Evolutionary conservation across 2,797 vertebrate species (phyloP).

Genomic region (Lepus townsendii): DNA sequence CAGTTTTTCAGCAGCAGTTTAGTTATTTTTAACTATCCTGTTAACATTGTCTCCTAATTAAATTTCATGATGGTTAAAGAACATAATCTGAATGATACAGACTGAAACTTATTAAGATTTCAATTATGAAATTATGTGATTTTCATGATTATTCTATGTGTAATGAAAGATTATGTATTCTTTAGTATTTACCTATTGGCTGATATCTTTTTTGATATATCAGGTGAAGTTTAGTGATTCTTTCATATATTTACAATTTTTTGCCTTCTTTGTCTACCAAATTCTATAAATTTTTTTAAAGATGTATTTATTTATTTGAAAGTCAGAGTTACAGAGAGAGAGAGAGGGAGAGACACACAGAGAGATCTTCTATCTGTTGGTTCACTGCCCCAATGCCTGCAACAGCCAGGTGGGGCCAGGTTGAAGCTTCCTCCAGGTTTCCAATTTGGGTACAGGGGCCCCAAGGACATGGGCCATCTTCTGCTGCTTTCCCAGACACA

Average conservation of each 20-base stretch:
- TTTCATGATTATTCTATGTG: constrained; percentile 32
- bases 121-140: background rate
- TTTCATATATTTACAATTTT: constrained; percentile 41
- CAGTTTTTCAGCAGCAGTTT: background rate
- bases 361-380: too few species aligned
- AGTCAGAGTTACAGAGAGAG: too few species aligned
- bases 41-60: constrained; percentile 23
- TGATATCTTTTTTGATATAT: constrained; percentile 10
- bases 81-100: background rate
- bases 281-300: background rate
- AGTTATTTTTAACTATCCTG: constrained; percentile 27
- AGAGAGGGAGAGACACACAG: too few species aligned
- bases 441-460: too few species aligned
- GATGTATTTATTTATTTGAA: too few species aligned
- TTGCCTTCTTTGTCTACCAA: background rate
- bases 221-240: background rate
- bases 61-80: constrained; percentile 35
- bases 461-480: too few species aligned
- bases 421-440: too few species aligned
- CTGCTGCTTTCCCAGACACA: too few species aligned
- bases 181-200: background rate
- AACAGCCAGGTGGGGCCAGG: too few species aligned
- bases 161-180: background rate
- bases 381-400: too few species aligned
- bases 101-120: constrained; percentile 54